phyloP scores from a whole-genome alignment of 2,797 vertebrate species.

The Sitta carolinensis region DNA sequence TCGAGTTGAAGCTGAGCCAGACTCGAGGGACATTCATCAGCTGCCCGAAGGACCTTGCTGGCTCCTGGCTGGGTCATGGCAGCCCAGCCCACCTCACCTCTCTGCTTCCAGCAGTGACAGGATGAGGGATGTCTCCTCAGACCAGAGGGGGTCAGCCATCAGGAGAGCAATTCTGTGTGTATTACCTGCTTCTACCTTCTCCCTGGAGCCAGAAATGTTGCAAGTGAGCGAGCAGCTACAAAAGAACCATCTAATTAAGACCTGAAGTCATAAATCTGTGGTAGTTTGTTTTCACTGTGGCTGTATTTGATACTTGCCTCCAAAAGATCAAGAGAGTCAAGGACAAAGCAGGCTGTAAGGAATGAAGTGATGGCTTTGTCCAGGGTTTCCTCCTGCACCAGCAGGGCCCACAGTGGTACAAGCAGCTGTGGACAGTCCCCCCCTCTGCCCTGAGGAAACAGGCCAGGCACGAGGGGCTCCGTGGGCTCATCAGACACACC shows the following conservation, averaged over 20 bases:
- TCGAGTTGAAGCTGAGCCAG: not conserved
- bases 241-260: constrained; percentile 42
- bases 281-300: constrained; percentile 12
- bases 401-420: rapidly evolving
- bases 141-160: not conserved
- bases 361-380: not conserved
- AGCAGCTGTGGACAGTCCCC: too few relatives aligned
- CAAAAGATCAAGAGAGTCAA: constrained; percentile 15
- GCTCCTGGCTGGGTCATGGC: rapidly evolving
- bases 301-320: constrained; percentile 17
- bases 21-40: not conserved
- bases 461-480: rapidly evolving
- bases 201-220: not conserved
- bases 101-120: not conserved
- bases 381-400: not conserved
- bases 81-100: not conserved
- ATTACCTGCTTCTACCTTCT: not conserved
- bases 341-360: not conserved
- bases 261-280: constrained; percentile 29
- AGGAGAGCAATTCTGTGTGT: not conserved
- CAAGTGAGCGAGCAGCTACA: constrained; percentile 41
- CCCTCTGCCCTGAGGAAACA: rapidly evolving
- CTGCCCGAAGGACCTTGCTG: not conserved
- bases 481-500: not conserved
- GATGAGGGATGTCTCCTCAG: not conserved